Percentiles rank a stretch among this genome's conserved stretches.
Evolutionary conservation across 2,113 vertebrate genomes (phyloP).

Genomic region (Poecile atricapillus): DNA sequence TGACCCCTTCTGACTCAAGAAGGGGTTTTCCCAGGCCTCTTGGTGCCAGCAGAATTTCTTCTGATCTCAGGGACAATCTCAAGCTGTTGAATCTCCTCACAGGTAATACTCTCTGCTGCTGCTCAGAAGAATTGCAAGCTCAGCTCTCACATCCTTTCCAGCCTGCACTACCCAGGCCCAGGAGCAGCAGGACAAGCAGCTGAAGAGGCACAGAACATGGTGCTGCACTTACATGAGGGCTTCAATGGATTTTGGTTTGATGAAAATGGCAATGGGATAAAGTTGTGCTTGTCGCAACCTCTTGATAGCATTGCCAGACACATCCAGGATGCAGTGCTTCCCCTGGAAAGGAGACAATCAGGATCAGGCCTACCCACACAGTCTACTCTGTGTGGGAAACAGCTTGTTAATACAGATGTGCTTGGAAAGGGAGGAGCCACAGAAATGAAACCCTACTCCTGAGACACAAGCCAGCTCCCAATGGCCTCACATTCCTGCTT

Average conservation of each 20-base stretch:
- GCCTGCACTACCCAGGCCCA: not conserved
- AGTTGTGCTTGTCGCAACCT: slow-evolving; percentile 99
- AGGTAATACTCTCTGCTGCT: not conserved
- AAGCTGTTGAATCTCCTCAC: not conserved
- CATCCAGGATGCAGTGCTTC: slow-evolving; percentile 98
- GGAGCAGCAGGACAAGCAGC: not conserved
- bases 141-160: not conserved
- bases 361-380: not conserved
- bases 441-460: not conserved
- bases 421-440: not conserved
- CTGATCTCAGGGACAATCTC: not conserved
- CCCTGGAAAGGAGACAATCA: slow-evolving; percentile 73
- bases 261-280: slow-evolving; percentile 97
- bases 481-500: not conserved
- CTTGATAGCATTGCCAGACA: slow-evolving; percentile 98
- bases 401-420: not conserved
- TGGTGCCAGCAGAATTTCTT: not conserved
- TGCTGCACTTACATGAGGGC: slow-evolving; percentile 90
- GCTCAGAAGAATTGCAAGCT: not conserved
- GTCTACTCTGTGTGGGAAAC: not conserved
- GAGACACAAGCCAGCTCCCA: not conserved
- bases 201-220: not conserved
- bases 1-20: not conserved
- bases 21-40: not conserved
- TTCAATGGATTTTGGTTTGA: slow-evolving; percentile 99